Percentiles rank a stretch among this genome's conserved stretches.
phyloP scores from a whole-genome alignment of 2,888 invertebrate genomes.

The Phortica magna region DNA sequence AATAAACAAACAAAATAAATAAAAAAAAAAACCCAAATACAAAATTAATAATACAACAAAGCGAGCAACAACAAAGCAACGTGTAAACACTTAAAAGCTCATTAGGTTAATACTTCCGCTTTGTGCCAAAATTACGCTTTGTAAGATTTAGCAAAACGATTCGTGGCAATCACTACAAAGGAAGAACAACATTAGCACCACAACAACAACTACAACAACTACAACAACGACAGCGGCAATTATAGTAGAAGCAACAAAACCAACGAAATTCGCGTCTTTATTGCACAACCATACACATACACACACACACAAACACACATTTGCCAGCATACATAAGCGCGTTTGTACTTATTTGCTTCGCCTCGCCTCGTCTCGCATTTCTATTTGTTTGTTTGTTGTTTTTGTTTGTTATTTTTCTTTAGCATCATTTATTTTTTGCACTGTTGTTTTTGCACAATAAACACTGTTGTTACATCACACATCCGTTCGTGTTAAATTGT shows the following conservation, averaged over 20 bases:
- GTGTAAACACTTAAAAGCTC: constrained; percentile 73
- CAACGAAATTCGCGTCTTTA: neutral
- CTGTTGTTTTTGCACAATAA: constrained; percentile 27
- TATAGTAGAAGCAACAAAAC: too few relatives aligned
- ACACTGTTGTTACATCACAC: constrained; percentile 4
- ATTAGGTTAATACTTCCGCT: constrained; percentile 57
- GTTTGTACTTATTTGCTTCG: constrained; percentile 3
- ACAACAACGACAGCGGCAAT: neutral
- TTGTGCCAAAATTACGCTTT: constrained; percentile 29
- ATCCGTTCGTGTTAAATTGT: constrained; percentile 22
- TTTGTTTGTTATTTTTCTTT: neutral
- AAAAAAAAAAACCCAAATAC: neutral
- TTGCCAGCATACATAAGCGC: constrained; percentile 8
- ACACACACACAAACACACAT: constrained; percentile 31
- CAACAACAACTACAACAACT: constrained; percentile 10
- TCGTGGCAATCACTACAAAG: neutral
- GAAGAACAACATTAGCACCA: neutral
- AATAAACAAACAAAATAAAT: constrained; percentile 34
- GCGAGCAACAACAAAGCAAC: constrained; percentile 45
- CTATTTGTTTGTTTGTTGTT: neutral
- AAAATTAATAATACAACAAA: constrained; percentile 41
- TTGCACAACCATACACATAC: constrained; percentile 56
- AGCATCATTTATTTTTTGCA: constrained; percentile 4
- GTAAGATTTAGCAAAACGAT: constrained; percentile 14
- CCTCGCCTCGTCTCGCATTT: too few relatives aligned